Evolutionary conservation across 2,888 invertebrate genomes (phyloP), one percentile per base, ranked within the genome.

Genomic region (Spodoptera exigua): DNA sequence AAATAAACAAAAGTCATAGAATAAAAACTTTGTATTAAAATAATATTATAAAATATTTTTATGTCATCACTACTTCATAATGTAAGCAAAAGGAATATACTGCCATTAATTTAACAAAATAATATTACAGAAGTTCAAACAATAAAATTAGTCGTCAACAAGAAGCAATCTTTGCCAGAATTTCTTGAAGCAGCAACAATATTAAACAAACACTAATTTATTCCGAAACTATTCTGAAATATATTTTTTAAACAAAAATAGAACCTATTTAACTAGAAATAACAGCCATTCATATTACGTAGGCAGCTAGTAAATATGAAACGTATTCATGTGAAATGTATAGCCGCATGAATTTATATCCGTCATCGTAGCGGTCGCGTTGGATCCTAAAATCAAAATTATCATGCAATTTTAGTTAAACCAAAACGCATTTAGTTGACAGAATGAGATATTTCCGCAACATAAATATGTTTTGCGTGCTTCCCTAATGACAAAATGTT

Each of bases 371-470:
- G 58, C 36, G 73, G 80, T 81, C 76, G 70, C 74, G 76, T 54
- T 58, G 76, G 63, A 84, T 88, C 83, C 87, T 89, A 88, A 88
- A 90, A 90, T 91, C 90, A 89, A 90, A 91, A 91, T 91, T 88
- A 90, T 89, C 88, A 88, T 88, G 91, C 89, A 89, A 89, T 92
- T 92, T 91, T 87, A 89, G 89, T 87, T 86, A 81, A 86, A 87
- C 88, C 89, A 78, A 87, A 90, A 88, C 85, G 87, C 87, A 88
- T 89, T 89, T 87, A 84, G 88, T 84, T 89, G 91, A 91, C 92
- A 91, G 89, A 82, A 86, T 91, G 90, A 91, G 81, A 84, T 86
- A 92, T 89, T 82, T 76, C 76, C 76, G 75, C 76, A 74, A 69
- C 86, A 82, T 86, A 85, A 85, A 86, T 85, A 87, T 82, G 79